These are phyloP conservation scores for Drosophila nebulosa DNA, from an alignment of 1,140 invertebrate species.

Conservation along the genomic window DNA sequence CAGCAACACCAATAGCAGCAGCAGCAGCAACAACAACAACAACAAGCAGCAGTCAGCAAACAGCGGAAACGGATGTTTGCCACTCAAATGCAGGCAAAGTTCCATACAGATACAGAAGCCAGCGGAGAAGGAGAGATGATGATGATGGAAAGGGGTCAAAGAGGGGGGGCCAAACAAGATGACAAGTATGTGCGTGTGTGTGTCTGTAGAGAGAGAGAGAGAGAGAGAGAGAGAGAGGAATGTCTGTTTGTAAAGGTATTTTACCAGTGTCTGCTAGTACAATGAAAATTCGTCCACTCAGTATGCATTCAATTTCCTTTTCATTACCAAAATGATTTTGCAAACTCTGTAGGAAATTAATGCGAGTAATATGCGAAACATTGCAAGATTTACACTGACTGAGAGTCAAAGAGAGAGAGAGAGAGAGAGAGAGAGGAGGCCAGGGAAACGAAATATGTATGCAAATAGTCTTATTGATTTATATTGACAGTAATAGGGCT, in stretches of 20 bases:
- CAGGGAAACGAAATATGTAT: background rate
- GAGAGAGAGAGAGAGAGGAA: background rate
- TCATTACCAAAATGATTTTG: conserved; percentile 57
- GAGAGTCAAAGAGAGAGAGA: background rate
- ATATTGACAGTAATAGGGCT: background rate
- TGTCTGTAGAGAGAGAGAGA: background rate
- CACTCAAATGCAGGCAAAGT: conserved; percentile 47
- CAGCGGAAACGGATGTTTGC: conserved; percentile 54
- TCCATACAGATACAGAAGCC: background rate
- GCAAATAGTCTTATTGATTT: background rate
- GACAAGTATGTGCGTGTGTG: background rate
- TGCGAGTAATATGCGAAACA: conserved; percentile 41
- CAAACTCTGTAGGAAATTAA: conserved; percentile 48
- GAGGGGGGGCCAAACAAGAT: background rate
- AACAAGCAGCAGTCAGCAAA: conserved; percentile 5
- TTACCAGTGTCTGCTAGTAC: background rate
- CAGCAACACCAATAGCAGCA: conserved; percentile 19
- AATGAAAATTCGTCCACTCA: background rate
- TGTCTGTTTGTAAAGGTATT: background rate
- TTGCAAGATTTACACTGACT: conserved; percentile 3
- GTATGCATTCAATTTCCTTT: conserved; percentile 55
- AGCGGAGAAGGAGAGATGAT: conserved; percentile 8
- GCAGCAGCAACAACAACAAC: conserved; percentile 28
- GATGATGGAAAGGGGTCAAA: background rate
- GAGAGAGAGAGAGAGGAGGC: background rate